These are phyloP conservation scores for Podarcis siculus DNA, from an alignment of 2,797 vertebrate genomes.

Conservation along the genomic window DNA sequence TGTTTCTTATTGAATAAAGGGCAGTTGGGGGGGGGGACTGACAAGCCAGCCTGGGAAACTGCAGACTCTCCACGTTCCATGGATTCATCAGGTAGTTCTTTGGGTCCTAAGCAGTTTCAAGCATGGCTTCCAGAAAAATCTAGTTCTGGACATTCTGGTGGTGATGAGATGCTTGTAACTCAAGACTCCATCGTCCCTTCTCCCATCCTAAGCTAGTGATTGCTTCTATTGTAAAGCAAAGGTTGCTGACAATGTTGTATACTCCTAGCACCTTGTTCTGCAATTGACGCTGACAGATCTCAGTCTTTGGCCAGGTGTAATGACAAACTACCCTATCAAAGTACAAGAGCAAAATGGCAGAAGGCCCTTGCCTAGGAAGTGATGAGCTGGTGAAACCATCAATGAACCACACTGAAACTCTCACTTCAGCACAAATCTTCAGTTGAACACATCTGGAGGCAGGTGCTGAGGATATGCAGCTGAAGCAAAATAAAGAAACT, in stretches of 20 bases:
- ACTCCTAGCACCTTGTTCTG: no score
- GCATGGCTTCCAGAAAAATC: neutral
- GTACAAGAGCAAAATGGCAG: slow-evolving; percentile 15
- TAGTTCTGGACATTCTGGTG: neutral
- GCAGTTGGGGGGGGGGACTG: no score
- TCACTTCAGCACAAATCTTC: neutral
- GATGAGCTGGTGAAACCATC: neutral
- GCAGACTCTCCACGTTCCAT: neutral
- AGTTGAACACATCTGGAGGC: rapidly evolving
- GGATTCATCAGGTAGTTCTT: neutral
- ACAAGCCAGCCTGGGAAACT: neutral
- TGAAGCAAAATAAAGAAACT: neutral
- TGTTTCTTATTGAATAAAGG: no score
- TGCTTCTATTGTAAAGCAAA: neutral
- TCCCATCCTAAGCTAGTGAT: neutral
- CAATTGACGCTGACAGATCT: neutral
- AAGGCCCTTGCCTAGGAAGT: neutral
- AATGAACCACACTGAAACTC: neutral
- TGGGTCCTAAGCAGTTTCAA: neutral
- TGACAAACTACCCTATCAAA: neutral
- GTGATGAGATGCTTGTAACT: neutral
- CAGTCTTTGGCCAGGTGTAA: neutral
- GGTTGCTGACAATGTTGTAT: neutral
- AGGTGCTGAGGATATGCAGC: rapidly evolving
- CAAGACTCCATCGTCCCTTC: neutral